Evolutionary conservation across 1,140 invertebrate genomes (phyloP).

Genomic region (Anadara kagoshimensis): DNA sequence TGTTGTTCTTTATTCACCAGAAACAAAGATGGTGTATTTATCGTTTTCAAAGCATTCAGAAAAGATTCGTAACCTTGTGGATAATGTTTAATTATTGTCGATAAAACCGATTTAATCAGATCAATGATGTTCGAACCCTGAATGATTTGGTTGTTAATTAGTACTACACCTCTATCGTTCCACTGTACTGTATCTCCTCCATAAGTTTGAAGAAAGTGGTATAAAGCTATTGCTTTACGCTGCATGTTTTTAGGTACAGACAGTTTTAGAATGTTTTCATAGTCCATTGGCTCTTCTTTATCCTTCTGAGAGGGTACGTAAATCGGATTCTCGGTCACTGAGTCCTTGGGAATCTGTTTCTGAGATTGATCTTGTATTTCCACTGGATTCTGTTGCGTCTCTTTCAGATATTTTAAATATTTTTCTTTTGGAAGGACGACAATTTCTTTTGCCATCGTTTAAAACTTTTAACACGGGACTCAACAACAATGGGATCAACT

Average conservation of each 20-base stretch:
- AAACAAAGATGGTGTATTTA: not conserved
- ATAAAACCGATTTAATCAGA: not conserved
- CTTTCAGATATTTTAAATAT: conserved; percentile 15
- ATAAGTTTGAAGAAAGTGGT: not conserved
- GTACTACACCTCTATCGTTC: not conserved
- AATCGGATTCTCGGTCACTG: not conserved
- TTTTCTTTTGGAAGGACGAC: conserved; percentile 29
- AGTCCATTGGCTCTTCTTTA: not conserved
- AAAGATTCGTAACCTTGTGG: no score
- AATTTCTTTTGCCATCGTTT: conserved; percentile 23
- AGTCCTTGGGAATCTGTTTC: not conserved
- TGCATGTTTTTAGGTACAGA: not conserved
- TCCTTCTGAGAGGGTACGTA: not conserved
- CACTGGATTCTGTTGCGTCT: not conserved
- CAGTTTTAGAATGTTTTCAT: not conserved
- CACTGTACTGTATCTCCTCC: not conserved
- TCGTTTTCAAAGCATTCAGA: no score
- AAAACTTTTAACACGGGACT: conserved; percentile 16
- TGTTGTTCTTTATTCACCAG: conserved; percentile 1
- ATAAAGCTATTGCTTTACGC: not conserved
- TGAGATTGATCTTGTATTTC: not conserved
- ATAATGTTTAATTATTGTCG: no score
- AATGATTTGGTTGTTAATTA: not conserved
- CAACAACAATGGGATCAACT: conserved; percentile 6
- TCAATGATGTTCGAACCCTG: conserved; percentile 1